Conservation (phyloP, 2,113 vertebrate genomes). For the Lasiurus borealis region DNA sequence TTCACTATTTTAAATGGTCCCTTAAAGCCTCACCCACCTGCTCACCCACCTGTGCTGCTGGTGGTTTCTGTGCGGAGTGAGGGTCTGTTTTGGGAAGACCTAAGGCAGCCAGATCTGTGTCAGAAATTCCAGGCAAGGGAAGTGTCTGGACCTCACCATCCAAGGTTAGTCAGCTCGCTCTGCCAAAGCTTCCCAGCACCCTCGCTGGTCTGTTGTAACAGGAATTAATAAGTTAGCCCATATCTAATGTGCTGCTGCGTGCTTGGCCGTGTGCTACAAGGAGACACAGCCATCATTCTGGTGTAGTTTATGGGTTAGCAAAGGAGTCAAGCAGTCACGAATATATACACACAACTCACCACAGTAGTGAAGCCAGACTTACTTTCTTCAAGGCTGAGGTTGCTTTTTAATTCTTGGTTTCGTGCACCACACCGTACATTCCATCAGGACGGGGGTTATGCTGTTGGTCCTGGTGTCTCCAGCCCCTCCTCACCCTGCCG, state of each 20-base stretch:
- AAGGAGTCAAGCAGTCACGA: not conserved
- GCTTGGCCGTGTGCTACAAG: not conserved
- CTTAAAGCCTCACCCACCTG: not conserved
- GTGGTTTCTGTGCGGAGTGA: not conserved
- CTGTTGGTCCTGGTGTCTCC: not conserved
- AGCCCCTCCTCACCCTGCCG: not conserved
- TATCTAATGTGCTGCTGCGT: not conserved
- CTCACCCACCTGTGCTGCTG: not conserved
- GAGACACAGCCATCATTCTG: not conserved
- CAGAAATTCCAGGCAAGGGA: not conserved
- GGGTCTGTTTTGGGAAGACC: not conserved
- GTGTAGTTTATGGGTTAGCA: not conserved
- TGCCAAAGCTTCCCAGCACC: not conserved
- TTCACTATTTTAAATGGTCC: conserved; percentile 72
- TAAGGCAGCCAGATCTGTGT: not conserved
- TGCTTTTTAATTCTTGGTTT: not conserved
- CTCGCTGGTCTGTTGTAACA: not conserved
- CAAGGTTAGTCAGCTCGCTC: not conserved
- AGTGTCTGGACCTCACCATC: not conserved
- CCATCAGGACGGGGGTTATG: not conserved
- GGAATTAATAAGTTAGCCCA: not conserved
- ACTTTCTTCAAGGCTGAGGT: not conserved
- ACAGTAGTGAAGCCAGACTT: not conserved
- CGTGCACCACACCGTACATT: not conserved
- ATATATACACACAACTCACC: not conserved